A percentile compares a stretch with the other conserved stretches of the same genome.
These are phyloP conservation scores for Heterotis niloticus DNA, from an alignment of 2,113 vertebrate genomes.

Conservation along the genomic window DNA sequence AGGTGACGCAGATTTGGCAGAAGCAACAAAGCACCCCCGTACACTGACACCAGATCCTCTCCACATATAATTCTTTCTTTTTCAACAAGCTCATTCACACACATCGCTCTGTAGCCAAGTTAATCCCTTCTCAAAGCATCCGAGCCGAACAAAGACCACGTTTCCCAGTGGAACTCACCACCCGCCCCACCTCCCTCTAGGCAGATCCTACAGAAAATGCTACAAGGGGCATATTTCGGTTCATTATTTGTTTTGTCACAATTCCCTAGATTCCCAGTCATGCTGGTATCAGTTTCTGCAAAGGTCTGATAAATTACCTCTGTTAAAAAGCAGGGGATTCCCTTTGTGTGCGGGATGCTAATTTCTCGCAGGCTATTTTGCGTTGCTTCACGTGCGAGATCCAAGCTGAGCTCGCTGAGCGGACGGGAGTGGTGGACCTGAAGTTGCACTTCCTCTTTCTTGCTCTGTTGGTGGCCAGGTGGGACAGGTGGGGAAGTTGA, in stretches of 20 bases:
- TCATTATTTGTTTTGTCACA: neutral
- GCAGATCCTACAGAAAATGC: conserved; percentile 28
- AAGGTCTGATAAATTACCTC: conserved; percentile 15
- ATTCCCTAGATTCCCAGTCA: conserved; percentile 12
- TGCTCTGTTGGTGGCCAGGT: neutral
- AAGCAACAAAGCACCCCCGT: neutral
- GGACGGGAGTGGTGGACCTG: neutral
- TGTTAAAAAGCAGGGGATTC: conserved; percentile 42
- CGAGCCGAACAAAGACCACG: neutral
- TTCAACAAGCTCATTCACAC: neutral
- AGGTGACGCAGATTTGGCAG: conserved; percentile 24
- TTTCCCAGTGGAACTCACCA: conserved; percentile 1
- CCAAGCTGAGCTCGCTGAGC: neutral
- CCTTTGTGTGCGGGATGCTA: conserved; percentile 34
- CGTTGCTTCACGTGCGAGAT: neutral
- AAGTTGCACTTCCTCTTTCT: neutral
- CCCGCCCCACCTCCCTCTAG: neutral
- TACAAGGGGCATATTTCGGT: conserved; percentile 20
- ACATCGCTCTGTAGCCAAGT: neutral
- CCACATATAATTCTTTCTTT: neutral
- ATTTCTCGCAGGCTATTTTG: neutral
- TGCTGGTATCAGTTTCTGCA: neutral
- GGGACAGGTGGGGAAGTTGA: neutral
- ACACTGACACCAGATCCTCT: neutral
- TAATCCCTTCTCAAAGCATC: neutral